phyloP scores from a whole-genome alignment of 2,888 invertebrate genomes.

The Limenitis camilla region DNA sequence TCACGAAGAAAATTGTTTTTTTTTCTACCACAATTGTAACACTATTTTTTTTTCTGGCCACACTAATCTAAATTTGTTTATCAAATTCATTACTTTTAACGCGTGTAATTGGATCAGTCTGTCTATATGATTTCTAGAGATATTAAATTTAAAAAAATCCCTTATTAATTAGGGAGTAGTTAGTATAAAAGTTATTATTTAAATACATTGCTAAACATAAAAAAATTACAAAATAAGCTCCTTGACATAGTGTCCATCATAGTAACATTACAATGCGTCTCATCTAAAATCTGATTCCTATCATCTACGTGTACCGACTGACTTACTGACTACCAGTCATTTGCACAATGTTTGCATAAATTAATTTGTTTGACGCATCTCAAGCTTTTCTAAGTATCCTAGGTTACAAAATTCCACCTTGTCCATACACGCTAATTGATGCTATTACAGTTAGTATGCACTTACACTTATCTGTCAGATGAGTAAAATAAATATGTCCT shows the following conservation, averaged over 20 bases:
- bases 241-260: slow-evolving; percentile 12
- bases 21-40: too few species aligned
- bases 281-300: slow-evolving; percentile 15
- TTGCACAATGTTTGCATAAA: slow-evolving; percentile 50
- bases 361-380: slow-evolving; percentile 43
- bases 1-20: too few species aligned
- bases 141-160: too few species aligned
- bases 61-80: too few species aligned
- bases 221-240: not conserved
- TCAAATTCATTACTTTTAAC: too few species aligned
- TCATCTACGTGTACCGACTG: slow-evolving; percentile 16
- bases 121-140: too few species aligned
- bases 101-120: too few species aligned
- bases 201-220: too few species aligned
- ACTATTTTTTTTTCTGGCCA: too few species aligned
- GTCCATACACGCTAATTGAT: slow-evolving; percentile 12
- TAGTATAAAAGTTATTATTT: too few species aligned
- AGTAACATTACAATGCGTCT: slow-evolving; percentile 14
- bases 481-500: too few species aligned
- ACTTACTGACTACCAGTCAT: slow-evolving; percentile 21
- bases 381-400: slow-evolving; percentile 21
- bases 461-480: not conserved
- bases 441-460: slow-evolving; percentile 1
- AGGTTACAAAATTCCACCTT: slow-evolving; percentile 17
- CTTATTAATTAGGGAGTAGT: too few species aligned